A percentile compares a stretch with the other conserved stretches of the same genome.
phyloP scores from a whole-genome alignment of 2,888 invertebrate genomes.

The Beris morrisii region DNA sequence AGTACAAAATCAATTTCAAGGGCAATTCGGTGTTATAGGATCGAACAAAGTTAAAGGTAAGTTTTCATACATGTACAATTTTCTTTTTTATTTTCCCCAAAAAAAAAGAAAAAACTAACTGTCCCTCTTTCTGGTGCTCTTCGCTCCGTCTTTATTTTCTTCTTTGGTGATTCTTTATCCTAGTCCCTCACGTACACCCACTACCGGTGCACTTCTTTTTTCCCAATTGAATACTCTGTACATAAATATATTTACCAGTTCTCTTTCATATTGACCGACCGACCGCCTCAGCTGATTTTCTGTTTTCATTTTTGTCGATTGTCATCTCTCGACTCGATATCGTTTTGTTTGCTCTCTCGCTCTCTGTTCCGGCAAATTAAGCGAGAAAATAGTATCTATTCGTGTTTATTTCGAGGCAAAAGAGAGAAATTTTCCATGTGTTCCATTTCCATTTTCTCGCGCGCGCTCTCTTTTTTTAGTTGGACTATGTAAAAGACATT shows the following conservation, averaged over 20 bases:
- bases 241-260: not conserved
- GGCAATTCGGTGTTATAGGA: conserved; percentile 66
- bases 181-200: too few species aligned
- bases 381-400: too few species aligned
- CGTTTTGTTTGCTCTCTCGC: not conserved
- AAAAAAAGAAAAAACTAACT: conserved; percentile 4
- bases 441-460: not conserved
- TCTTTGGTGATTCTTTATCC: too few species aligned
- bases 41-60: conserved; percentile 69
- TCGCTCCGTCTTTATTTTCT: not conserved
- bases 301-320: conserved; percentile 2
- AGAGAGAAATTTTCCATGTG: not conserved
- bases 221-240: too few species aligned
- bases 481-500: not conserved
- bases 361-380: not conserved
- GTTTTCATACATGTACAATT: conserved; percentile 44
- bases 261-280: conserved; percentile 3
- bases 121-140: not conserved
- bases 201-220: too few species aligned
- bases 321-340: not conserved
- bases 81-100: conserved; percentile 2
- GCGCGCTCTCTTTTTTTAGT: not conserved
- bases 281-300: conserved; percentile 30
- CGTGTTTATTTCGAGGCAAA: not conserved
- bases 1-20: conserved; percentile 73